phyloP scores from a whole-genome alignment of 2,113 vertebrate species.

The Struthidea cinerea region DNA sequence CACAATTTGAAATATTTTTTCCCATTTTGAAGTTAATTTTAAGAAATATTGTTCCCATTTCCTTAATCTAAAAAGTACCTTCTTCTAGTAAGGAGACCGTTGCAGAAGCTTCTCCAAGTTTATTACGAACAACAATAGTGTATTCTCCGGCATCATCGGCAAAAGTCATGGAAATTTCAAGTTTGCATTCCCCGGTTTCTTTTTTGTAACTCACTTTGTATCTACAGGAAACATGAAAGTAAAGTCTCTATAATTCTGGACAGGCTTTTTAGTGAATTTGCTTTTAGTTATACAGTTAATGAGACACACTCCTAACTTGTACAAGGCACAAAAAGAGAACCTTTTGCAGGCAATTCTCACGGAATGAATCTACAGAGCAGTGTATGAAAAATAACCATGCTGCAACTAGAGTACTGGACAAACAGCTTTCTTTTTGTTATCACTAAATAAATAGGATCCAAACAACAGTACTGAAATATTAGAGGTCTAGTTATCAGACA shows the following conservation, averaged over 20 bases:
- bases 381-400: neutral
- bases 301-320: neutral
- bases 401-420: neutral
- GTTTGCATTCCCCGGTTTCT: conserved; percentile 88
- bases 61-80: conserved; percentile 70
- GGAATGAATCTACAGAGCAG: neutral
- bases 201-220: conserved; percentile 92
- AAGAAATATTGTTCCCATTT: neutral
- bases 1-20: neutral
- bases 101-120: conserved; percentile 87
- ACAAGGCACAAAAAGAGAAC: neutral
- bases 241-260: neutral
- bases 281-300: neutral
- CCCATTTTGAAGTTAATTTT: neutral
- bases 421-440: neutral
- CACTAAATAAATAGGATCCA: neutral
- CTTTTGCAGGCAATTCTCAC: neutral
- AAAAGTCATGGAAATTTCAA: conserved; percentile 98
- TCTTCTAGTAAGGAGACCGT: conserved; percentile 88
- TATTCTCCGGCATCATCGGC: conserved; percentile 98
- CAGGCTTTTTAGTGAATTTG: neutral
- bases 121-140: conserved; percentile 85
- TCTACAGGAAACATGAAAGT: conserved; percentile 65
- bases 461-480: neutral
- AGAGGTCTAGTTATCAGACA: neutral